Evolutionary conservation across 1,140 invertebrate genomes (phyloP), one percentile per base, ranked within the genome.

Genomic region (Lepidotrigona ventralis): DNA sequence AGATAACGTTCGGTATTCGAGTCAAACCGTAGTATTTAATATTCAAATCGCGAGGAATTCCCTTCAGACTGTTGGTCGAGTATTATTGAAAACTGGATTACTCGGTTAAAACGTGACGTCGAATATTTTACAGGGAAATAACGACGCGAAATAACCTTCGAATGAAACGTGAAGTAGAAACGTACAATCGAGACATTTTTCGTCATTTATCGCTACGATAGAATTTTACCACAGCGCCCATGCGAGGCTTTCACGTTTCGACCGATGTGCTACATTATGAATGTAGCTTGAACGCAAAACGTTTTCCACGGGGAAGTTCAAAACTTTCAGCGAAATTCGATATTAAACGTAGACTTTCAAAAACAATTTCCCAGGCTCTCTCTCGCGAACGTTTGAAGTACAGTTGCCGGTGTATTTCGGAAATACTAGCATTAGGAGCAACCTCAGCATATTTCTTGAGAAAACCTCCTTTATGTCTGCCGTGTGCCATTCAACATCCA

Each of bases 21-120:
- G 81, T 84, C 77, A 58, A 76, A 83, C 39, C 81, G 66, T 66
- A 33, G 66, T 69, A 54, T 63, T 76, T 84, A 87, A 79, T 76
- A 87, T 84, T 87, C 75, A 21, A 29, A n/a, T 58, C 54, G 54
- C 39, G 11, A 11, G 19, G 29, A 23, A 23, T 53, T 46, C 15
- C 23, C 33, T 26, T 39, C 8, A 14, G 14, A 15, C 19, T 53
- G 39, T 46, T 58, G 15, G 33, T 21, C 56, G 26, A 72, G 63
- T 33, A 73, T 73, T 63, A 80, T 73, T 15, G 54, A 23, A 11
- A 26, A 60, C 17, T 39, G n/a, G 51, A 60, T 63, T 73, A 53
- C n/a, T 4, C 1, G 23, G 21, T 1, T 17, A 19, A 14, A 19
- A 0, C 8, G 14, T 56, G 46, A 69, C 53, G 5, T n/a, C 23